Evolutionary conservation across 2,888 invertebrate species (phyloP).

Genomic region (Trimorus sp.): DNA sequence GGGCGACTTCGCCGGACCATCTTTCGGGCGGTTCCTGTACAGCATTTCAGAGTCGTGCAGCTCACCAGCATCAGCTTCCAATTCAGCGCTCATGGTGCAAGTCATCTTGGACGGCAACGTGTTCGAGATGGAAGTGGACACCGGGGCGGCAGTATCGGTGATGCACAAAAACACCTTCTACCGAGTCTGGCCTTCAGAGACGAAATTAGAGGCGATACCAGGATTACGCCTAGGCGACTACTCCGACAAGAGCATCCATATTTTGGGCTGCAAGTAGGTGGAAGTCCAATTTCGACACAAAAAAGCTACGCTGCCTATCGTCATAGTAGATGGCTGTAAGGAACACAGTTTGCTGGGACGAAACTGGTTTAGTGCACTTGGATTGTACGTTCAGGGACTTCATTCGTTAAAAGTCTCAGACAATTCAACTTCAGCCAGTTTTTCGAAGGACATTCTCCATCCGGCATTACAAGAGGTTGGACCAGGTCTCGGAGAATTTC

Average conservation of each 20-base stretch:
- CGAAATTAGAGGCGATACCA: too few relatives aligned
- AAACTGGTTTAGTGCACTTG: slow-evolving; percentile 15
- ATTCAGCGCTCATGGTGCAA: background rate
- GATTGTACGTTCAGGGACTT: background rate
- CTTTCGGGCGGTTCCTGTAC: background rate
- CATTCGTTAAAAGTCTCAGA: background rate
- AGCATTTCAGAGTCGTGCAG: slow-evolving; percentile 1
- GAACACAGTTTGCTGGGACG: slow-evolving; percentile 12
- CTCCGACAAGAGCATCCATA: too few relatives aligned
- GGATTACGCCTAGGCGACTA: too few relatives aligned
- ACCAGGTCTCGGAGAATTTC: slow-evolving; percentile 16
- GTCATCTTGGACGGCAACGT: too few relatives aligned
- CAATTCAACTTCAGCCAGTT: background rate
- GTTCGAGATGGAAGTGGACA: slow-evolving; percentile 23
- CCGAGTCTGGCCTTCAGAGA: slow-evolving; percentile 5
- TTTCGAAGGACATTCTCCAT: background rate
- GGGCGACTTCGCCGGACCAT: background rate
- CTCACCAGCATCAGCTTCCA: background rate
- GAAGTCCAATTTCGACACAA: background rate
- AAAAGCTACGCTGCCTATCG: background rate
- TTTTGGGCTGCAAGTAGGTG: background rate
- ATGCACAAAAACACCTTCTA: slow-evolving; percentile 21
- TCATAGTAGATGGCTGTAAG: slow-evolving; percentile 14
- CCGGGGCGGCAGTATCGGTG: slow-evolving; percentile 32
- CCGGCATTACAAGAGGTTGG: slow-evolving; percentile 5